Evolutionary conservation across 2,797 vertebrate genomes (phyloP).

Genomic region (Loriculus beryllinus): DNA sequence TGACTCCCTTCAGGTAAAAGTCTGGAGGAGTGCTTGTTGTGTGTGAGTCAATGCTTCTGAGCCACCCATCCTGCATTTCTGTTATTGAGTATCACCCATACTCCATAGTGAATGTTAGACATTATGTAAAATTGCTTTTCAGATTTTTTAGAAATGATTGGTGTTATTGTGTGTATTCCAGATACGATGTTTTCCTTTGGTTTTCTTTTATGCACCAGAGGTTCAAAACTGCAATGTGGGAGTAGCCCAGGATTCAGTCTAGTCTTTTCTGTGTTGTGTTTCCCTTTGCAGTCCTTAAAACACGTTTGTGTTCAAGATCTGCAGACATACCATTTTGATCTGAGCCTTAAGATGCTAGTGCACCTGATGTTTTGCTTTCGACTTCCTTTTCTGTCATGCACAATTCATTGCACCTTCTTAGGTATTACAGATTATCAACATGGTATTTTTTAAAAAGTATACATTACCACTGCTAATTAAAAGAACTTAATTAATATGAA

Average conservation of each 20-base stretch:
- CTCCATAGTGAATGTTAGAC: neutral
- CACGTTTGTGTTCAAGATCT: neutral
- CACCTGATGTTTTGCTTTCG: neutral
- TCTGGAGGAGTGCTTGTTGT: neutral
- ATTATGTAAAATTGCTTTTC: neutral
- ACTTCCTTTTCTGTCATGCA: neutral
- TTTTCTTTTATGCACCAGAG: neutral
- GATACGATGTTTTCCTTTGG: neutral
- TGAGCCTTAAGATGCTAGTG: neutral
- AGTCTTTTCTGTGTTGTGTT: neutral
- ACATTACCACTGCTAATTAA: neutral
- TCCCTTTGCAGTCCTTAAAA: neutral
- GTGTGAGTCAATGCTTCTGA: neutral
- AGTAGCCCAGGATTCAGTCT: neutral
- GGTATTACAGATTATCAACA: neutral
- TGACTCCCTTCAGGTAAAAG: neutral
- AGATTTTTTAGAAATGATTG: neutral
- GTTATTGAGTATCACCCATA: neutral
- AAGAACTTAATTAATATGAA: neutral
- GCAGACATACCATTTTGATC: neutral
- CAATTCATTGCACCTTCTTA: neutral
- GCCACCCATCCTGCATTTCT: neutral
- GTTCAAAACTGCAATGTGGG: neutral
- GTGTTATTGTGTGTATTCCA: neutral
- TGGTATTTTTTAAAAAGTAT: neutral